Evolutionary conservation across 2,113 vertebrate species (phyloP), one percentile per base, ranked within the genome.

Genomic region (Cyprinus carpio): DNA sequence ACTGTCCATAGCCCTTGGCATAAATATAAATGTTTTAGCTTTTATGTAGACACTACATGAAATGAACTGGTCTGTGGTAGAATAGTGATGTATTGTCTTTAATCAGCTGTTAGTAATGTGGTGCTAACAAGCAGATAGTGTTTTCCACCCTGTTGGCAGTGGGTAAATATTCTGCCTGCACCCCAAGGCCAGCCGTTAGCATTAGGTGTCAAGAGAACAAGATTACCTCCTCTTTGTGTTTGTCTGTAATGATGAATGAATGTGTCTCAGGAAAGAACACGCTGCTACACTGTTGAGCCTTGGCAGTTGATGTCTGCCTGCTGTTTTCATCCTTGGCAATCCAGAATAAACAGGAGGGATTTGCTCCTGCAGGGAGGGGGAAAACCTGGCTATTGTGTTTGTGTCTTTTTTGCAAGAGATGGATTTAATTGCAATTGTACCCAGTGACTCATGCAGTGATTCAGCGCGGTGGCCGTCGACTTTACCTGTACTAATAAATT

Each of bases 141-240:
- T 51, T 82, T 82, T 82, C 43, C 80, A 71, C 80, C 16, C 64
- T n/a, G 64, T 71, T 82, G 27, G 80, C 40, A 82, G 80, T 51
- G 18, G 80, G 80, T 69, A 71, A 82, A 82, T 51, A 82, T 82
- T 82, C 56, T 82, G 27, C 64, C 2, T 54, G 20, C 20, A 2
- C 60, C 78, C 15, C 51, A 60, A 78, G 51, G 76, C 78, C 60
- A 81, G 37, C n/a, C 15, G 6, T 49, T 81, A 13, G 43, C 80
- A 51, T 82, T 69, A 82, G 43, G 64, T 82, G 62, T 69, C 72
- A 18, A 18, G 27, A 71, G 64, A 67, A 51, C 65, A 51, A 71
- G 29, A 71, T 71, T 31, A 3, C 4, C 43, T 69, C 27, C 51
- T 78, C 20, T 23, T 15, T 46, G 43, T 82, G 25, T 81, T 51